Conservation (phyloP, 2,113 vertebrate species). For the Tenebrosternarchus preto region DNA sequence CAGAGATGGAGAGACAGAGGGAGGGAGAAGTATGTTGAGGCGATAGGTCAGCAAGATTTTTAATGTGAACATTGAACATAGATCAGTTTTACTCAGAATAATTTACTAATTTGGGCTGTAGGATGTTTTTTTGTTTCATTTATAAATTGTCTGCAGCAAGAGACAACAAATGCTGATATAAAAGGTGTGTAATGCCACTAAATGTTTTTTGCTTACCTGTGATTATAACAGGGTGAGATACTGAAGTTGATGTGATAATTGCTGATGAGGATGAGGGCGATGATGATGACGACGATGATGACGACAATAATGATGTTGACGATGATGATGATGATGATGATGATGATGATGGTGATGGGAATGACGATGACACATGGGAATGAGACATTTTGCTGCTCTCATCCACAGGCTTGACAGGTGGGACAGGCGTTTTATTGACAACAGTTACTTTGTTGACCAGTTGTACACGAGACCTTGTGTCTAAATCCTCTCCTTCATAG, state of each 20-base stretch:
- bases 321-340: conserved; percentile 51
- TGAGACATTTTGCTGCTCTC: conserved; percentile 56
- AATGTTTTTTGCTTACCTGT: conserved; percentile 62
- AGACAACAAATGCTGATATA: no score
- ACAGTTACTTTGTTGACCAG: conserved; percentile 56
- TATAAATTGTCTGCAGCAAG: background rate
- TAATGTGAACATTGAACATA: background rate
- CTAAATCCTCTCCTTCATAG: conserved; percentile 72
- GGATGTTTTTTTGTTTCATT: background rate
- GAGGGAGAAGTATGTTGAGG: no score
- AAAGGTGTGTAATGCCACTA: background rate
- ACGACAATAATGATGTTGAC: conserved; percentile 49
- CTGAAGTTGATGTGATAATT: conserved; percentile 51
- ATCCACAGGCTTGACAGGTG: conserved; percentile 16
- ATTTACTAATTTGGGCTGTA: background rate
- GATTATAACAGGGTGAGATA: conserved; percentile 47
- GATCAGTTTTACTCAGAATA: background rate
- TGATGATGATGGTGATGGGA: conserved; percentile 52
- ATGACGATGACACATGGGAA: conserved; percentile 44
- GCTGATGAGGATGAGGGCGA: conserved; percentile 51
- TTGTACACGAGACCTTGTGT: conserved; percentile 59
- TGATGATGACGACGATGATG: conserved; percentile 52
- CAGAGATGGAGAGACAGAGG: background rate
- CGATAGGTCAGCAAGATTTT: no score
- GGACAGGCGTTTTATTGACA: conserved; percentile 56